phyloP scores from a whole-genome alignment of 2,797 vertebrate species.

The Austrolebias charrua region DNA sequence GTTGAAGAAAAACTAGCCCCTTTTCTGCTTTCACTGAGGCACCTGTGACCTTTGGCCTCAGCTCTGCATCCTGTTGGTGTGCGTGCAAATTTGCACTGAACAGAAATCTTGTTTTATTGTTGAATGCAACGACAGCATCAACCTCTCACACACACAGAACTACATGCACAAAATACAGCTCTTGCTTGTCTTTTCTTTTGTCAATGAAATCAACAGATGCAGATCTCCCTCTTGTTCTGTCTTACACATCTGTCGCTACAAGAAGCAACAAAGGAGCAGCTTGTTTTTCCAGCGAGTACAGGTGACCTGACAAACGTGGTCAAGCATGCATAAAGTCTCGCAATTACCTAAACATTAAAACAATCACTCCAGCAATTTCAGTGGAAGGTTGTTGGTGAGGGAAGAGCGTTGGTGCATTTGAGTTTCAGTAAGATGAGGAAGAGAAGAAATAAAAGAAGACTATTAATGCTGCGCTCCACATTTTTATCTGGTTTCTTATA shows the following conservation, averaged over 20 bases:
- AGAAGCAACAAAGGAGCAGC: constrained; percentile 70
- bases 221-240: constrained; percentile 65
- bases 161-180: constrained; percentile 41
- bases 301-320: constrained; percentile 38
- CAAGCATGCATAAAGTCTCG: constrained; percentile 8
- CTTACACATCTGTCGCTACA: constrained; percentile 69
- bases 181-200: constrained; percentile 58
- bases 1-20: constrained; percentile 67
- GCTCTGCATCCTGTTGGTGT: too few species aligned
- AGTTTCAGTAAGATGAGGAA: constrained; percentile 17
- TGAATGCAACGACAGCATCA: constrained; percentile 55
- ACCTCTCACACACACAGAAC: background rate
- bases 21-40: constrained; percentile 57
- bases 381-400: constrained; percentile 28
- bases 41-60: constrained; percentile 59
- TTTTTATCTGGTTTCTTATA: background rate
- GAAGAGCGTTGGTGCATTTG: constrained; percentile 7
- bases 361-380: constrained; percentile 55
- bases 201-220: constrained; percentile 72
- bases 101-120: constrained; percentile 61
- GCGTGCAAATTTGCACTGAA: constrained; percentile 21
- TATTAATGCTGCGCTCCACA: constrained; percentile 4
- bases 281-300: constrained; percentile 45
- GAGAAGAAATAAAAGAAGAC: constrained; percentile 8
- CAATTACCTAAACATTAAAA: constrained; percentile 35